phyloP scores from a whole-genome alignment of 2,113 vertebrate species.

The Miniopterus natalensis region DNA sequence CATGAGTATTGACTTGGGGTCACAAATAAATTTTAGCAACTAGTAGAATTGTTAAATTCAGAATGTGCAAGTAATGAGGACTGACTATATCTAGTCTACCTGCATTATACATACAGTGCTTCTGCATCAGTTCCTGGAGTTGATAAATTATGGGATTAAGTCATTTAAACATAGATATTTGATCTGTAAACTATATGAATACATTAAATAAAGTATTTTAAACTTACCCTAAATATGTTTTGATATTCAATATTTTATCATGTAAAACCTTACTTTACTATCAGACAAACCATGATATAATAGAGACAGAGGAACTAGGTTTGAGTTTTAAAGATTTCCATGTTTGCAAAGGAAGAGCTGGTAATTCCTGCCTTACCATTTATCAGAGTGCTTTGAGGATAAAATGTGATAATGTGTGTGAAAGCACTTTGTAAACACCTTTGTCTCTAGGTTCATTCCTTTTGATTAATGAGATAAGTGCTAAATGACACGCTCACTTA shows the following conservation, averaged over 20 bases:
- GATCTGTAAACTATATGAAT: not conserved
- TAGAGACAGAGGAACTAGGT: not conserved
- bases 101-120: not conserved
- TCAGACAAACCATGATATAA: not conserved
- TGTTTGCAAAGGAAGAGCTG: not conserved
- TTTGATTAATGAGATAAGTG: not conserved
- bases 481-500: conserved; percentile 68
- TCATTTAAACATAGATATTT: not conserved
- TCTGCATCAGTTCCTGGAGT: not conserved
- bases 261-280: not conserved
- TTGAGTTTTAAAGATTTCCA: conserved; percentile 16
- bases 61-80: not conserved
- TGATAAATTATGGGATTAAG: not conserved
- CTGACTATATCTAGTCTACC: not conserved
- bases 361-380: not conserved
- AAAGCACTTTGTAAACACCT: not conserved
- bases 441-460: not conserved
- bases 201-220: not conserved
- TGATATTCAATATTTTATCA: conserved; percentile 2
- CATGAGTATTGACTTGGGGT: not conserved
- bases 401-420: not conserved
- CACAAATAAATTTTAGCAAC: not conserved
- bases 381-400: not conserved
- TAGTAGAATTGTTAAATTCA: not conserved
- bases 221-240: not conserved